Percentiles rank a stretch among this genome's conserved stretches.
phyloP scores from a whole-genome alignment of 2,888 invertebrate genomes.

The Maniola hyperantus region DNA sequence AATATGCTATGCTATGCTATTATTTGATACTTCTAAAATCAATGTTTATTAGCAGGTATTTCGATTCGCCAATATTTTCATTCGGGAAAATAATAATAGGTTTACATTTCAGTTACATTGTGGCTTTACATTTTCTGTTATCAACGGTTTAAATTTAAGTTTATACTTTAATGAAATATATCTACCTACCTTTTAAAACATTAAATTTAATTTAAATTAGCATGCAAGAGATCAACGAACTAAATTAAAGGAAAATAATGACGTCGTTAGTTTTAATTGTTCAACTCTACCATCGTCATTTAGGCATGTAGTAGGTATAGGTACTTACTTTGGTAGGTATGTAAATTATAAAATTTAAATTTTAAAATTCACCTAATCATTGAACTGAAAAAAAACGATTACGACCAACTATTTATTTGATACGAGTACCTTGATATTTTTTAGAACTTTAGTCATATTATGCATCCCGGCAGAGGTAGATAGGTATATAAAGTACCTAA shows the following conservation, averaged over 20 bases:
- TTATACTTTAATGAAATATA: too few relatives aligned
- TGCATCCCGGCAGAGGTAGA: too few relatives aligned
- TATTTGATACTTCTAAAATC: too few relatives aligned
- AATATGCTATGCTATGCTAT: too few relatives aligned
- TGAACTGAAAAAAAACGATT: too few relatives aligned
- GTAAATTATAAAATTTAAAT: background rate
- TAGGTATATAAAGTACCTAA: too few relatives aligned
- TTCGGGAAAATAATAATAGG: background rate
- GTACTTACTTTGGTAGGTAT: background rate
- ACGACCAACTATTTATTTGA: too few relatives aligned
- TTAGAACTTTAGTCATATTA: too few relatives aligned
- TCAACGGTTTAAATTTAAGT: too few relatives aligned
- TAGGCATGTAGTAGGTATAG: background rate
- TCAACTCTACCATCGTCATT: background rate
- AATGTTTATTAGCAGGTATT: too few relatives aligned
- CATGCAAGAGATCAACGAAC: background rate
- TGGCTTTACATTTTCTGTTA: background rate
- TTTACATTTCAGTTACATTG: background rate
- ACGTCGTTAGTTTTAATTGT: background rate
- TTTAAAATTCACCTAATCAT: background rate
- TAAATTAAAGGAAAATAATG: background rate
- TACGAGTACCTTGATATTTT: too few relatives aligned
- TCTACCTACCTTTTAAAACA: background rate
- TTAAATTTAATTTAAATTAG: background rate
- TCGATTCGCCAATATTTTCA: background rate